Evolutionary conservation across 1,140 invertebrate species (phyloP).

Genomic region (Bombus waltoni): DNA sequence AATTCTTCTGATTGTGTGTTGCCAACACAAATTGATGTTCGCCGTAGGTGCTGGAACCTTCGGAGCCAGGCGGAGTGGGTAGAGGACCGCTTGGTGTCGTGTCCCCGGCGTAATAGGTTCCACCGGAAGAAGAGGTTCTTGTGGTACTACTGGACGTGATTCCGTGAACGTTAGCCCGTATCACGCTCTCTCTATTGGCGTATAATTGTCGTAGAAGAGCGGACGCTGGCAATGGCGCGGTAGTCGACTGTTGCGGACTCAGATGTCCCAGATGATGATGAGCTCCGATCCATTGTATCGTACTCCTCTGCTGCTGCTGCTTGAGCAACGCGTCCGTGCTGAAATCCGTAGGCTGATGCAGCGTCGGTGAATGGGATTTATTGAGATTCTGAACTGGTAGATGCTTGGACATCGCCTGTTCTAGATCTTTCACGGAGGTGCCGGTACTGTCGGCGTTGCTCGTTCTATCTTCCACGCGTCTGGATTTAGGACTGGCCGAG

Average conservation of each 20-base stretch:
- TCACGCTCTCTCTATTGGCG: conserved; percentile 96
- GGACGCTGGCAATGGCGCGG: conserved; percentile 88
- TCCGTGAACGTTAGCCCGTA: conserved; percentile 93
- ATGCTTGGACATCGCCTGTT: conserved; percentile 98
- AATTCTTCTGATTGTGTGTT: conserved; percentile 83
- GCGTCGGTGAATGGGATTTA: conserved; percentile 83
- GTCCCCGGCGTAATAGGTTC: conserved; percentile 82
- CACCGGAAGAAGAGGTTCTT: conserved; percentile 78
- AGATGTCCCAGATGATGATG: conserved; percentile 87
- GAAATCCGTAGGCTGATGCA: conserved; percentile 91
- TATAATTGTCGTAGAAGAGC: conserved; percentile 94
- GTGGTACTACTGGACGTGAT: conserved; percentile 84
- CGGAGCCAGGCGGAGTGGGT: conserved; percentile 93
- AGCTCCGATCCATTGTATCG: conserved; percentile 96
- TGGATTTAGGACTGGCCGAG: conserved; percentile 80
- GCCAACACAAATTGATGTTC: conserved; percentile 88
- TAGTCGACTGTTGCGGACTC: conserved; percentile 85
- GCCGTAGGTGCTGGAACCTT: conserved; percentile 89
- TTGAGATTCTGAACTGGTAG: conserved; percentile 87
- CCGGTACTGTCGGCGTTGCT: conserved; percentile 77
- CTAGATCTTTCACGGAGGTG: conserved; percentile 93
- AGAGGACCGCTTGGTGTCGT: conserved; percentile 85
- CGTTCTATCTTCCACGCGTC: conserved; percentile 78
- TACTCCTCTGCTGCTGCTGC: conserved; percentile 91
- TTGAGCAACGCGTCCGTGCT: conserved; percentile 93